Percentiles rank a stretch among this genome's conserved stretches.
Conservation (phyloP, 1,140 invertebrate genomes). For the Drosophila busckii region DNA sequence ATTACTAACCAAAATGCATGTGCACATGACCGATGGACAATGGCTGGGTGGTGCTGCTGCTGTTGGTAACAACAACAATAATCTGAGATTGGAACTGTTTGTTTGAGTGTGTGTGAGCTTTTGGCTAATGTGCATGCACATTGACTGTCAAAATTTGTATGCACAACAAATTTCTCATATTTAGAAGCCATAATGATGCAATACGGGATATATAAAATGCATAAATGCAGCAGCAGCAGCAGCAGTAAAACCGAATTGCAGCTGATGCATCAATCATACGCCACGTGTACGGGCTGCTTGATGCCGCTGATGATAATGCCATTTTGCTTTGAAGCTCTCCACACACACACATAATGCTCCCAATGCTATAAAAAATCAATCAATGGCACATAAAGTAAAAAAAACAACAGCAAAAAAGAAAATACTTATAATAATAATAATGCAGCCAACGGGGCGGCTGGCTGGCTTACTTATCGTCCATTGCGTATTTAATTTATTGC, state of each 20-base stretch:
- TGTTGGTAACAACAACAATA: not conserved
- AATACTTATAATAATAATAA: too few relatives aligned
- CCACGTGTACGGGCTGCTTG: slow-evolving; percentile 50
- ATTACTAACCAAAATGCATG: slow-evolving; percentile 60
- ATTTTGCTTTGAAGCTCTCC: too few relatives aligned
- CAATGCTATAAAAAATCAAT: slow-evolving; percentile 75
- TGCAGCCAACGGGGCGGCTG: slow-evolving; percentile 16
- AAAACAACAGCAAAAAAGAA: slow-evolving; percentile 44
- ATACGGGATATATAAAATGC: slow-evolving; percentile 63
- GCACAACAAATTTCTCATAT: slow-evolving; percentile 73
- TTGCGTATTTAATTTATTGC: slow-evolving; percentile 23
- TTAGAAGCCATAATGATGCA: slow-evolving; percentile 63
- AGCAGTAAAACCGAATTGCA: slow-evolving; percentile 17
- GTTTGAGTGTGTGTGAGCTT: slow-evolving; percentile 16
- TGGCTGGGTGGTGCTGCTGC: slow-evolving; percentile 9
- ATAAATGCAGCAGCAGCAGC: slow-evolving; percentile 47
- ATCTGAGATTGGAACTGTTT: slow-evolving; percentile 10
- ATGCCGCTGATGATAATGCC: slow-evolving; percentile 16
- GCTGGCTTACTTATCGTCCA: slow-evolving; percentile 34
- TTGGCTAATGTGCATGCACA: slow-evolving; percentile 59
- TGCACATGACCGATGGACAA: slow-evolving; percentile 38
- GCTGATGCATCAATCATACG: slow-evolving; percentile 69
- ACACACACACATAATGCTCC: too few relatives aligned
- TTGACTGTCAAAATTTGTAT: slow-evolving; percentile 68
- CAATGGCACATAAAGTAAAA: slow-evolving; percentile 71